Conservation (phyloP, 1,140 invertebrate genomes). For the Ylistrum balloti region DNA sequence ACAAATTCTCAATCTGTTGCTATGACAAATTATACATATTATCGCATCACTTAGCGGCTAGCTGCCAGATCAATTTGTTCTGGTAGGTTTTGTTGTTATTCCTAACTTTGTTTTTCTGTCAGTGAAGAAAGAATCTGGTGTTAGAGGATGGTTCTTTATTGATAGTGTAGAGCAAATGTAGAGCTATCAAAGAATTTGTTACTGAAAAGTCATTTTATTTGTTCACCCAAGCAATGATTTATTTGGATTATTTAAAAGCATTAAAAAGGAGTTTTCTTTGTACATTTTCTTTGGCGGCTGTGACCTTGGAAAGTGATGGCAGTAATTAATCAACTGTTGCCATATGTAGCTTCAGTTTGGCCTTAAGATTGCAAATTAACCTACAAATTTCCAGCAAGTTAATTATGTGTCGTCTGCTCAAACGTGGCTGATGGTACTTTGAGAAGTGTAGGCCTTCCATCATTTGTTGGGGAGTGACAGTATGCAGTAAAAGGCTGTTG, state of each 20-base stretch:
- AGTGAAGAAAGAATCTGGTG: background rate
- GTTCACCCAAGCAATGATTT: background rate
- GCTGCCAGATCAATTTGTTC: slow-evolving; percentile 32
- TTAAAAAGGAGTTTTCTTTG: slow-evolving; percentile 9
- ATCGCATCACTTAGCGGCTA: slow-evolving; percentile 27
- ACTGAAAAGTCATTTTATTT: background rate
- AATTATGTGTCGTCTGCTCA: slow-evolving; percentile 38
- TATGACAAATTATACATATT: slow-evolving; percentile 40
- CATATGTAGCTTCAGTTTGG: slow-evolving; percentile 18
- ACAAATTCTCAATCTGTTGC: slow-evolving; percentile 27
- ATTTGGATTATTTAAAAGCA: slow-evolving; percentile 34
- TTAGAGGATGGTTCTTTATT: slow-evolving; percentile 3
- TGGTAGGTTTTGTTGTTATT: slow-evolving; percentile 34
- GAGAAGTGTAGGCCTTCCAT: background rate
- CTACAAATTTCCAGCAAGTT: slow-evolving; percentile 22
- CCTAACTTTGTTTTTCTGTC: slow-evolving; percentile 26
- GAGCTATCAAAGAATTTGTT: slow-evolving; percentile 10
- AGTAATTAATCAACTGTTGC: slow-evolving; percentile 39
- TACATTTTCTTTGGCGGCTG: background rate
- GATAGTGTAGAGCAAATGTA: background rate
- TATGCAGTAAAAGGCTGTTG: background rate
- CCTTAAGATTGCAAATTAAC: slow-evolving; percentile 39
- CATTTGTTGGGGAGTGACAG: background rate
- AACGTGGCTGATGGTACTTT: background rate
- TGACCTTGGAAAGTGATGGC: background rate